Base-by-base conservation (phyloP, 1,140 invertebrate genomes). In the Ips nitidus region DNA sequence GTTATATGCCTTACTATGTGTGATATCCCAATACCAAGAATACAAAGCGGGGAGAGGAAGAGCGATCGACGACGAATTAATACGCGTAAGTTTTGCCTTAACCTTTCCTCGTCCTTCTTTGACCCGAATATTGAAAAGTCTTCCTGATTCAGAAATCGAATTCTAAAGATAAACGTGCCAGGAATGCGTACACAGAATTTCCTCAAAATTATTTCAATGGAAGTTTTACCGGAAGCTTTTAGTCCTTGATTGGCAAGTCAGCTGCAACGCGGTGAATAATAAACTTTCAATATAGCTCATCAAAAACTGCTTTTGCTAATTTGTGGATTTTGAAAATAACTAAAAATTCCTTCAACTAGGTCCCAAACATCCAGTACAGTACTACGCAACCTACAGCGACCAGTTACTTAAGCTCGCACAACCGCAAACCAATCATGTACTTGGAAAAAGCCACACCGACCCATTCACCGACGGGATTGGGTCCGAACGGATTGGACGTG, bases 21-120 rank as follows among this genome's bases (percentile, higher is more conserved):
- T 93, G 56, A 86, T 92, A 72, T 92, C 91, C 2, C 91, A 92
- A 77, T 92, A 91, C 75, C 91, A 93, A 78, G 91, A 93, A 77
- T 89, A 91, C 71, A 82, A 85, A 68, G 89, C 85, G 4, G 91
- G 91, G 3, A 81, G 91, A 62, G 91, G 91, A 2, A 90, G 87
- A 8, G 87, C 88, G 1, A 83, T 84, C 41, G 86, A 89, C 71
- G 86, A 88, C 71, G 75, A 73, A 69, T 71, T 76, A 41, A 73
- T 76, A 45, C 75, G 73, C 77, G 22, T 80, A 71, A 76, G 73
- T 67, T 7, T 43, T 22, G 22, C 22, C 22, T 22, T 22, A 22
- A 22, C 22, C 22, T 22, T 22, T 22, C 22, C 22, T 22, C 22
- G 22, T 22, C 22, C 22, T 22, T 22, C 22, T 22, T 22, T 22